Percentiles rank a stretch among this genome's conserved stretches.
Conservation (phyloP, 2,797 vertebrate genomes). For the Cichlasoma orientale region DNA sequence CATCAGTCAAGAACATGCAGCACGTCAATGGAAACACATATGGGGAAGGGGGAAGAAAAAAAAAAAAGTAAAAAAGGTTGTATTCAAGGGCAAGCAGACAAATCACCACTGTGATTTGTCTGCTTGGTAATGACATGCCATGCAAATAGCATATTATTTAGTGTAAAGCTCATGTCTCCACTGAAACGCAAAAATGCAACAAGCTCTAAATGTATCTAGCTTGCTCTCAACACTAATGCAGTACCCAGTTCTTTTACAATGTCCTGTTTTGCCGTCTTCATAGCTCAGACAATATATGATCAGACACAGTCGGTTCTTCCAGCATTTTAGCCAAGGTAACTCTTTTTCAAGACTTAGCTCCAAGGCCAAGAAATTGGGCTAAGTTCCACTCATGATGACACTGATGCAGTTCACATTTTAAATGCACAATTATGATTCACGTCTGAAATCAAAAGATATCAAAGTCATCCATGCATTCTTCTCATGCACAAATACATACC, state of each 20-base stretch:
- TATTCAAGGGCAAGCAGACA: neutral
- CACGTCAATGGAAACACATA: neutral
- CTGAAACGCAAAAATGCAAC: no score
- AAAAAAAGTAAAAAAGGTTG: no score
- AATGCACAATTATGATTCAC: neutral
- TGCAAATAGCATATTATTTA: neutral
- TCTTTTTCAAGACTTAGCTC: neutral
- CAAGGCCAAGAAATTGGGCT: neutral
- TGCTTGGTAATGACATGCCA: neutral
- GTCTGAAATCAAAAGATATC: neutral
- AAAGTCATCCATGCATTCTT: neutral
- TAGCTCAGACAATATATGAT: neutral
- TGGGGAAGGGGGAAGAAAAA: no score
- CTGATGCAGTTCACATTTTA: neutral
- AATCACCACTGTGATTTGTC: neutral
- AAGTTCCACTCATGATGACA: neutral
- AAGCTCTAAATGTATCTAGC: neutral
- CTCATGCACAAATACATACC: slow-evolving; percentile 71
- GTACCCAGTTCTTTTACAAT: no score
- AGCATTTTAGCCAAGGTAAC: neutral
- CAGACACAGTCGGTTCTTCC: neutral
- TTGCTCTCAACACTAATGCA: no score
- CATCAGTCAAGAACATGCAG: neutral
- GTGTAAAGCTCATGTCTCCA: neutral
- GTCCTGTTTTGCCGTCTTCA: neutral